Base-by-base conservation (phyloP, 35 echinoderm and acorn worm species). In the Ophiothrix spiculata region DNA sequence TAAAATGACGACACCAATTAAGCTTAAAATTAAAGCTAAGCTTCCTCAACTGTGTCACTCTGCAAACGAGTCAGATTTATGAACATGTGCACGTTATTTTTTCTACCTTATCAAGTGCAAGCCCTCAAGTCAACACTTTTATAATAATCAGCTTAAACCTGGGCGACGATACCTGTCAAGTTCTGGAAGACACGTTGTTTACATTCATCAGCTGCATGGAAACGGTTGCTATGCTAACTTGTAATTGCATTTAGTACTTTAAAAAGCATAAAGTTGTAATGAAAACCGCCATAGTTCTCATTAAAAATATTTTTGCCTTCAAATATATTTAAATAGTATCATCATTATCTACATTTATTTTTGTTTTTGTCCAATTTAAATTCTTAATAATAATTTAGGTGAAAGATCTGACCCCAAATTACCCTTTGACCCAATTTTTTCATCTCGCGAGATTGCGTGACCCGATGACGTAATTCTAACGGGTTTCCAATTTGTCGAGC, bases 381-480 rank as follows among this genome's bases (percentile, higher is more conserved):
- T 10, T 49, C 6, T 49, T 49, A 49, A 10, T 49, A 49, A 10
- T 49, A 49, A 10, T 49, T 10, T 49, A 10, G 19, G 19, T 49
- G 6, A 10, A 10, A 49, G 19, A 49, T 10, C 6, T 49, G 6
- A 49, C 42, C 19, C 42, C 19, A 10, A 10, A 6, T 10, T 49
- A 49, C 42, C 6, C 42, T 10, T 49, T 49, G 42, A 49, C 42
- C 42, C 42, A 49, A 49, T 6, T 49, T 69, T 2, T 54, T 54
- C 23, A 69, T 69, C 4, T 69, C 60, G 35, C 81, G 81, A 63
- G 81, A 84, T 60, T 23, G 36, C 37, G 54, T 64, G 46, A 63
- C 81, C 16, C 49, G 81, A 84, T 84, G 81, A 64, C 81, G 63
- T 84, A 54, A 84, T 84, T 10, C 41, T 29, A 39, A 84, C 81